These are phyloP conservation scores for Oxyura jamaicensis DNA, from an alignment of 2,113 vertebrate genomes.

Conservation along the genomic window DNA sequence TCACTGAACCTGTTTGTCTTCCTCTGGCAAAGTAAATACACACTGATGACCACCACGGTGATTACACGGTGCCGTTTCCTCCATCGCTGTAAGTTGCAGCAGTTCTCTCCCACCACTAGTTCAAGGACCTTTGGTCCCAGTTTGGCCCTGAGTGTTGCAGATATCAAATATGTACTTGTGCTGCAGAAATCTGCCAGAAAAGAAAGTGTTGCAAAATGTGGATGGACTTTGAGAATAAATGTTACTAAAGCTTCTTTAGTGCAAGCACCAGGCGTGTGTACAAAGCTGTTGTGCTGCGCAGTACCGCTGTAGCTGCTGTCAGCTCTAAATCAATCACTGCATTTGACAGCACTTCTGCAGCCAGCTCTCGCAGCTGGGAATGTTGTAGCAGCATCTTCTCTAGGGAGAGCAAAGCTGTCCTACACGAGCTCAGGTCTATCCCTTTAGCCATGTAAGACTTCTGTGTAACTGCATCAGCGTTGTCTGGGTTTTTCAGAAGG, in stretches of 20 bases:
- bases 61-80: not conserved
- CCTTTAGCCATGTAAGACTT: not conserved
- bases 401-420: too few relatives aligned
- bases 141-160: not conserved
- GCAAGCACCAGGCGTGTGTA: rapidly evolving
- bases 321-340: not conserved
- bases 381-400: too few relatives aligned
- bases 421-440: too few relatives aligned
- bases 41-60: not conserved
- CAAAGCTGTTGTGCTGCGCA: not conserved
- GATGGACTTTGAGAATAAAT: not conserved
- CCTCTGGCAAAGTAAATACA: not conserved
- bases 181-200: not conserved
- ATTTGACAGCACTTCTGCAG: not conserved
- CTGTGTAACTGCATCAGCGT: not conserved
- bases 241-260: not conserved
- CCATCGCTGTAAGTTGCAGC: not conserved
- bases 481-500: not conserved
- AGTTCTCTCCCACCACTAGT: not conserved
- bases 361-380: not conserved
- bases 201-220: not conserved
- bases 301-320: not conserved
- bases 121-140: not conserved
- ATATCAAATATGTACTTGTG: not conserved
- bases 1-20: not conserved